Base-by-base conservation (phyloP, 1,140 invertebrate genomes). In the Apis laboriosa region DNA sequence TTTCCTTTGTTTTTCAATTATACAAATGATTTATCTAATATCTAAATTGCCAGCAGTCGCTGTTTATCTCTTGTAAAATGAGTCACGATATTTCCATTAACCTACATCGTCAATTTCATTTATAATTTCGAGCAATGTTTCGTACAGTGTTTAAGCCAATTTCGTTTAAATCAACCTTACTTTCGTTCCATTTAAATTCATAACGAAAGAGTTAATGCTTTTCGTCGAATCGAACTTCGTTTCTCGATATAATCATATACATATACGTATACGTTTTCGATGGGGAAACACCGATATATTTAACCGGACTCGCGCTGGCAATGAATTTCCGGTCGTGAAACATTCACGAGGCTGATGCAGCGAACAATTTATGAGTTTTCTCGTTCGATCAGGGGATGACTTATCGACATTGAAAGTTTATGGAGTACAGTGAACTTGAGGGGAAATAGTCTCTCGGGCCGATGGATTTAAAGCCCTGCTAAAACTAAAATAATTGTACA, bases 291-390 rank as follows among this genome's bases (percentile, higher is more conserved):
- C 70, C 70, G 51, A 55, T 17, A 72, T 24, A 55, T 51, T 72
- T 28, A 55, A 51, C 5, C 17, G 70, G 28, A n/a, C 66, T 34
- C 21, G 21, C 66, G 19, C 43, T 28, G 70, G 70, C 70, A 28
- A 72, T 28, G 55, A 60, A 72, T 72, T 61, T 79, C 34, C 55
- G 17, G 34, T 60, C n/a, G n/a, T n/a, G 34, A 56, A 68, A 58
- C 51, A 19, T 70, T 71, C 77, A 28, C 49, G 56, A 13, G 4
- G 49, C 21, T 15, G 21, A n/a, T 15, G 34, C 8, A 43, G 49
- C 17, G 17, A 64, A 63, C 24, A 71, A 74, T 80, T 74, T 74
- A 80, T 74, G 67, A 68, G 77, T 63, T 72, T 66, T 49, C 71
- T 34, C 55, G 9, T 9, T 19, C 34, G 71, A 21, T 12, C 21